A percentile compares a stretch with the other conserved stretches of the same genome.
Conservation (phyloP, 2,797 vertebrate species). For the Galago senegalensis region DNA sequence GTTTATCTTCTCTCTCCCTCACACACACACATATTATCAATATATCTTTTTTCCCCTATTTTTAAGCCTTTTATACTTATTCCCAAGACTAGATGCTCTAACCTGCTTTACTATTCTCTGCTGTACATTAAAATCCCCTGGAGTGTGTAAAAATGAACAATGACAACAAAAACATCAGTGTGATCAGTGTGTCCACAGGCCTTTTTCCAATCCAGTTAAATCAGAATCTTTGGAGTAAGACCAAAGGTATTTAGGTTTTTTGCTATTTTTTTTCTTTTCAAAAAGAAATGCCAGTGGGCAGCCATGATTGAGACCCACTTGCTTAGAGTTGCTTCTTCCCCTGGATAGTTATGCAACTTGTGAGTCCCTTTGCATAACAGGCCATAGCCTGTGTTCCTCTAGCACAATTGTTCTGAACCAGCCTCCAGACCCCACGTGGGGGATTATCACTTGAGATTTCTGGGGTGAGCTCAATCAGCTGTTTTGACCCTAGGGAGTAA, state of each 20-base stretch:
- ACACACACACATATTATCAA: not conserved
- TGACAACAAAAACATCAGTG: not conserved
- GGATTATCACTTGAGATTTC: not conserved
- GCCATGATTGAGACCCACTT: not conserved
- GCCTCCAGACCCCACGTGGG: not conserved
- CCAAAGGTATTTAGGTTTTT: not conserved
- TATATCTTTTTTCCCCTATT: not conserved
- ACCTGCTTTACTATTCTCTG: not conserved
- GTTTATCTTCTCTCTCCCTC: not conserved
- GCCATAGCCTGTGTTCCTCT: not conserved
- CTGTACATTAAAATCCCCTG: not conserved
- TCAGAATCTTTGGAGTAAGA: not conserved
- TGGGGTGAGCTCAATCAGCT: not conserved
- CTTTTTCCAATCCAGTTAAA: not conserved
- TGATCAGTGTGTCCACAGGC: not conserved
- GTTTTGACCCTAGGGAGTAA: not conserved
- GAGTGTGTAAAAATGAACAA: not conserved
- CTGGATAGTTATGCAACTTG: not conserved
- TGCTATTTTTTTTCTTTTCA: not conserved
- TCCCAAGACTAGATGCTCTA: not conserved
- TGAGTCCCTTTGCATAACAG: not conserved
- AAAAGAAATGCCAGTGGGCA: not conserved
- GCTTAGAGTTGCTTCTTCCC: not conserved
- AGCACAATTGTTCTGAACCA: not conserved
- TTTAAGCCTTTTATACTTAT: slow-evolving; percentile 9